Evolutionary conservation across 2,888 invertebrate genomes (phyloP), one percentile per base, ranked within the genome.

Genomic region (Nematopogon swammerdamellus): DNA sequence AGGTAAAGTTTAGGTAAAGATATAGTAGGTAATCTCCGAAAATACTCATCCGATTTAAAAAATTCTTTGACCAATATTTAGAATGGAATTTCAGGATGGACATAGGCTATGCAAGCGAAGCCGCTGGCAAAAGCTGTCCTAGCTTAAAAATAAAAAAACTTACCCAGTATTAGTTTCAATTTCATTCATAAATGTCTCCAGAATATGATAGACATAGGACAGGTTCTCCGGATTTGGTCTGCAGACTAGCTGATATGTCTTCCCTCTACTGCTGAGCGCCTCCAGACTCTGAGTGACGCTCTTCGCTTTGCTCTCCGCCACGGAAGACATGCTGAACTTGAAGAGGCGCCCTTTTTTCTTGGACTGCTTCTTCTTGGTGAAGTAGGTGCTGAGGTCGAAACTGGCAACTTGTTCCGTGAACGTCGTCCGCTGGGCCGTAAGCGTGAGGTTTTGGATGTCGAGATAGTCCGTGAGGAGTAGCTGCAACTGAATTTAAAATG

Each of bases 391-490:
- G 47, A 83, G 80, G 64, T 86, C 85, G 51, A 81, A 80, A 49
- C 71, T 72, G 30, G 62, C 67, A 29, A 63, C 62, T 36, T 71
- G 68, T 51, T 74, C 73, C 43, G 61, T 63, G 49, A 68, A 75
- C 18, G 63, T 44, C 3, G 44, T 44, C 2, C 68, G 82, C 59
- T 70, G 82, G 54, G 71, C 81, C 57, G 87, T 86, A 30, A 86
- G 80, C 19, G 83, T 81, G 55, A 88, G 85, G 66, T 91, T 92
- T 69, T 91, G 89, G 49, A 95, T 89, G 64, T 95, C 92, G 57
- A 95, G 73, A 69, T 95, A 95, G 63, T 94, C 94, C 17, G 89
- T 89, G 29, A 95, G 72, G 10, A 95, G 79, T 5, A 91, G 80
- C 72, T 95, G 92, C 45, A 95, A 67, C 92, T 94, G 64, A n/a